These are phyloP conservation scores for Dysmachus trigonus DNA, from an alignment of 2,888 invertebrate genomes.

Conservation along the genomic window DNA sequence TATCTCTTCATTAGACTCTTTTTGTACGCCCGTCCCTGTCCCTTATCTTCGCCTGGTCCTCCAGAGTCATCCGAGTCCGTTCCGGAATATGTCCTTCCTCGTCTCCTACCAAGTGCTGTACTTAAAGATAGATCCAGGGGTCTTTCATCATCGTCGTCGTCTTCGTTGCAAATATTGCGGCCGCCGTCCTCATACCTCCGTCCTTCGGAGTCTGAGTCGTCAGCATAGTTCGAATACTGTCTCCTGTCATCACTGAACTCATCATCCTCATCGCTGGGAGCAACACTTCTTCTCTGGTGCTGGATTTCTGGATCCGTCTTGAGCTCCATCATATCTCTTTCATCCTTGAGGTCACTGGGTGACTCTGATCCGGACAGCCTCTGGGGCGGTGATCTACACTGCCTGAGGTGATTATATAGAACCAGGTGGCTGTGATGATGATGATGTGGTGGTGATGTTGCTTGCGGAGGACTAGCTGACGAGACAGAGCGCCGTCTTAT, in stretches of 20 bases:
- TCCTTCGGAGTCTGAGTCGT: constrained; percentile 42
- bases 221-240: constrained; percentile 15
- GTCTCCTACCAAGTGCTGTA: constrained; percentile 58
- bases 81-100: constrained; percentile 73
- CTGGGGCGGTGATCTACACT: constrained; percentile 52
- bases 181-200: constrained; percentile 24
- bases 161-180: constrained; percentile 25
- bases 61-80: constrained; percentile 85
- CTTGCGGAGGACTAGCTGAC: constrained; percentile 50
- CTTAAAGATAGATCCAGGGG: constrained; percentile 82
- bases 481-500: constrained; percentile 45
- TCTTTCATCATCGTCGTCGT: constrained; percentile 69
- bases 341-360: not conserved
- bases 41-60: constrained; percentile 63
- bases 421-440: constrained; percentile 54
- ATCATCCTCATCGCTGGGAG: constrained; percentile 46
- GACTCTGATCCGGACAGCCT: constrained; percentile 9
- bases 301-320: not conserved
- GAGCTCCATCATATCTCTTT: not conserved
- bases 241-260: constrained; percentile 38
- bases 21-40: constrained; percentile 78
- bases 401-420: constrained; percentile 61
- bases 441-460: constrained; percentile 47
- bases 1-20: constrained; percentile 93
- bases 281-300: not conserved